Conservation (phyloP, 2,113 vertebrate species). For the Irena cyanogastra region DNA sequence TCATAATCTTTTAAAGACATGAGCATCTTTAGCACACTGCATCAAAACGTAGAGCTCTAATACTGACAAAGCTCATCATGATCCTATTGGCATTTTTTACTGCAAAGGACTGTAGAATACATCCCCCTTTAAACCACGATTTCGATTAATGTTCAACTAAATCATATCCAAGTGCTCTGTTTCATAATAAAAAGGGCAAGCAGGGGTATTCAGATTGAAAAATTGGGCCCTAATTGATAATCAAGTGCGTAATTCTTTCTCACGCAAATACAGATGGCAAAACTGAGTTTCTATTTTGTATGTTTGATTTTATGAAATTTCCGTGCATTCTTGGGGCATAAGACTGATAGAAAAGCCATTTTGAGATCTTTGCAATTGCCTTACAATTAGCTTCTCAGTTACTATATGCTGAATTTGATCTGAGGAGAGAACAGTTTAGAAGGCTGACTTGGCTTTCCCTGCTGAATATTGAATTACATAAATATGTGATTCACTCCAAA, state of each 20-base stretch:
- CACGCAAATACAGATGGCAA: background rate
- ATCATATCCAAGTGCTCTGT: background rate
- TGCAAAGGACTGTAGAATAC: background rate
- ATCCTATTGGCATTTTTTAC: background rate
- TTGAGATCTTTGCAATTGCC: slow-evolving; percentile 28
- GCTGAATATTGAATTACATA: slow-evolving; percentile 46
- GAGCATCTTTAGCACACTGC: background rate
- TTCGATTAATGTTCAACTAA: slow-evolving; percentile 19
- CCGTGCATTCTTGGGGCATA: background rate
- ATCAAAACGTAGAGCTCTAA: background rate
- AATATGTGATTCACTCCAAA: slow-evolving; percentile 58
- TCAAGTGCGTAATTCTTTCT: background rate
- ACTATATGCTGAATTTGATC: slow-evolving; percentile 27
- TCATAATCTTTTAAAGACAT: background rate
- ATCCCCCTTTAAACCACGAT: background rate
- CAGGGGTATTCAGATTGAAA: background rate
- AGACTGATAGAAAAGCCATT: slow-evolving; percentile 24
- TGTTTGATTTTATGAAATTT: background rate
- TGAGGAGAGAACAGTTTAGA: slow-evolving; percentile 46
- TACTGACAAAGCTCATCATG: background rate
- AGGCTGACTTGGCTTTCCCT: slow-evolving; percentile 52
- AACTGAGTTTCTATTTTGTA: background rate
- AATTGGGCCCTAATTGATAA: background rate
- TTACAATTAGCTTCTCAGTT: slow-evolving; percentile 24
- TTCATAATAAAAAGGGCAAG: background rate